Percentiles rank a stretch among this genome's conserved stretches.
Conservation (phyloP, 2,888 invertebrate genomes). For the Clusia tigrina region DNA sequence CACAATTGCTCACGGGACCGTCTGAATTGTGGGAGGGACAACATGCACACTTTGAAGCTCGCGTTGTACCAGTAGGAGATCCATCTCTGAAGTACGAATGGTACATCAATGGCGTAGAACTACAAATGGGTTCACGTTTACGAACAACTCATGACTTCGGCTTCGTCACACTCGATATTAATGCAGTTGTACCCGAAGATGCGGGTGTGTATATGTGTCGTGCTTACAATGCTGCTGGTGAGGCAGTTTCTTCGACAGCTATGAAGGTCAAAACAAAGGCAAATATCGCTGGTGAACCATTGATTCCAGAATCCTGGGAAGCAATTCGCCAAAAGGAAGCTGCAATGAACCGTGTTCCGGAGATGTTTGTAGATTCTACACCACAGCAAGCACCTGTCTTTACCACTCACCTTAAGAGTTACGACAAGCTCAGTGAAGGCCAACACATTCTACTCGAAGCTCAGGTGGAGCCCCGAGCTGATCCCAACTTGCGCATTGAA, state of each 20-base stretch:
- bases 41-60: conserved; percentile 88
- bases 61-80: conserved; percentile 94
- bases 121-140: conserved; percentile 91
- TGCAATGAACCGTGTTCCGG: conserved; percentile 88
- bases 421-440: conserved; percentile 84
- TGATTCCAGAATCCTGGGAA: conserved; percentile 92
- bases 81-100: conserved; percentile 91
- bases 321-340: conserved; percentile 91
- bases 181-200: conserved; percentile 86
- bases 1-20: conserved; percentile 85
- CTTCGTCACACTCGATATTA: conserved; percentile 90
- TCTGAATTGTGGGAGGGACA: conserved; percentile 92
- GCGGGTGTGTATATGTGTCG: conserved; percentile 94
- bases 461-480: conserved; percentile 88
- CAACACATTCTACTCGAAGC: conserved; percentile 88
- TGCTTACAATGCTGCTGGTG: conserved; percentile 92
- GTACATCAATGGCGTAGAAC: conserved; percentile 93
- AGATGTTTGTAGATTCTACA: conserved; percentile 84
- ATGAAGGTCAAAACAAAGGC: conserved; percentile 87
- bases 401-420: conserved; percentile 87
- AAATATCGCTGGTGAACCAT: conserved; percentile 81
- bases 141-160: conserved; percentile 94
- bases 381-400: conserved; percentile 95
- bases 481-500: conserved; percentile 86
- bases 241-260: conserved; percentile 90